A percentile compares a stretch with the other conserved stretches of the same genome.
phyloP scores from a whole-genome alignment of 1,140 invertebrate genomes.

The Harpegnathos saltator region DNA sequence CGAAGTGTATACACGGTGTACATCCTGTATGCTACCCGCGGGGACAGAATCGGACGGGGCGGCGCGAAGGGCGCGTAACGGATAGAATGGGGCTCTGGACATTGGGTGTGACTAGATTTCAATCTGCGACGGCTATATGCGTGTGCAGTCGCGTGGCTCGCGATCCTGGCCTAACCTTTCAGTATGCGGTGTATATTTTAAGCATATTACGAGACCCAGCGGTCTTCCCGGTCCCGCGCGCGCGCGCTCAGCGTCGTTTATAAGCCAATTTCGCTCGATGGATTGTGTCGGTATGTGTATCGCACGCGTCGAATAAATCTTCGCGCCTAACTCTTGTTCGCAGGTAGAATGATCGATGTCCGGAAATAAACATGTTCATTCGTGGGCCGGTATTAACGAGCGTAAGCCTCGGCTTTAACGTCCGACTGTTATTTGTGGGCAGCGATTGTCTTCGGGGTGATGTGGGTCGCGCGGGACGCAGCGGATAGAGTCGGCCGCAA shows the following conservation, averaged over 20 bases:
- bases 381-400: too few species aligned
- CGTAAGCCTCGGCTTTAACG: too few species aligned
- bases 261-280: constrained; percentile 8
- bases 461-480: too few species aligned
- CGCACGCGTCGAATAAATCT: neutral
- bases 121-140: constrained; percentile 63
- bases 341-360: neutral
- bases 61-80: neutral
- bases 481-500: too few species aligned
- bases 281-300: constrained; percentile 21
- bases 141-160: constrained; percentile 49
- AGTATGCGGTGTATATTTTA: constrained; percentile 58
- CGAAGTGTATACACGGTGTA: constrained; percentile 72
- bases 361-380: neutral
- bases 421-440: too few species aligned
- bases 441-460: too few species aligned
- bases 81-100: constrained; percentile 38
- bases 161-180: constrained; percentile 57
- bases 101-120: constrained; percentile 73
- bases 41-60: constrained; percentile 52
- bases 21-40: constrained; percentile 61
- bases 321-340: neutral
- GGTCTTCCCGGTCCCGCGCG: too few species aligned
- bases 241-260: neutral
- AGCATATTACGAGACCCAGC: constrained; percentile 29